Conservation (phyloP, 2,797 vertebrate genomes). For the Onychomys torridus region DNA sequence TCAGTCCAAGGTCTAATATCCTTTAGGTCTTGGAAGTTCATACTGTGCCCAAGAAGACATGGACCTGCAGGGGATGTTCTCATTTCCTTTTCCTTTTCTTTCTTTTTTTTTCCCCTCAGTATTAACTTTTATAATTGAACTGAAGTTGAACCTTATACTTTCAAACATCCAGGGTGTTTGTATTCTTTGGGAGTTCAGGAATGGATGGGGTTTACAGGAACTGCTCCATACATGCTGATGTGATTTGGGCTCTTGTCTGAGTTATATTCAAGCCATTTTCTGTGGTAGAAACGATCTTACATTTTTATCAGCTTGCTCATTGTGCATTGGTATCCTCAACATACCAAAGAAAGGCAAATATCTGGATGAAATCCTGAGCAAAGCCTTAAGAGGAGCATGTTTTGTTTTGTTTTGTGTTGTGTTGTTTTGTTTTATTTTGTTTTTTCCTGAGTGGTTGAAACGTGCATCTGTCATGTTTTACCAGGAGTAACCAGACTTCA, state of each 20-base stretch:
- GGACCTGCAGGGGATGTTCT: not conserved
- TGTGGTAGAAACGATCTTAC: not conserved
- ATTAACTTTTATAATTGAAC: not conserved
- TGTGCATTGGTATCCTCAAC: not conserved
- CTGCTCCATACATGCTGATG: not conserved
- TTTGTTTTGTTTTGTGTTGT: not conserved
- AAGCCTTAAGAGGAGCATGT: too few relatives aligned
- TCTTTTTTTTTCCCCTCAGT: not conserved
- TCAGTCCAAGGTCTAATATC: not conserved
- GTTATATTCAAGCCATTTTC: not conserved
- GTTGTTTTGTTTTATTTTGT: not conserved
- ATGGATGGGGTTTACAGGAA: not conserved
- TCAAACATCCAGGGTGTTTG: not conserved
- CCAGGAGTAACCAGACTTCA: not conserved
- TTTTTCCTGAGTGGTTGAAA: not conserved
- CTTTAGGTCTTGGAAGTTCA: constrained; percentile 9
- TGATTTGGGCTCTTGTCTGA: not conserved
- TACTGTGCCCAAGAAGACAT: not conserved
- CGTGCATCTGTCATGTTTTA: not conserved
- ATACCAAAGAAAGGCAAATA: not conserved
- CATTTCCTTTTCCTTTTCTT: not conserved
- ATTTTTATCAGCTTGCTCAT: not conserved
- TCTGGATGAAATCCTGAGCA: not conserved
- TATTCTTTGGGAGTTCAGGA: not conserved
- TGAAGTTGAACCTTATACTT: not conserved